Evolutionary conservation across 2,113 vertebrate species (phyloP).

Genomic region (Sylvilagus bachmani): DNA sequence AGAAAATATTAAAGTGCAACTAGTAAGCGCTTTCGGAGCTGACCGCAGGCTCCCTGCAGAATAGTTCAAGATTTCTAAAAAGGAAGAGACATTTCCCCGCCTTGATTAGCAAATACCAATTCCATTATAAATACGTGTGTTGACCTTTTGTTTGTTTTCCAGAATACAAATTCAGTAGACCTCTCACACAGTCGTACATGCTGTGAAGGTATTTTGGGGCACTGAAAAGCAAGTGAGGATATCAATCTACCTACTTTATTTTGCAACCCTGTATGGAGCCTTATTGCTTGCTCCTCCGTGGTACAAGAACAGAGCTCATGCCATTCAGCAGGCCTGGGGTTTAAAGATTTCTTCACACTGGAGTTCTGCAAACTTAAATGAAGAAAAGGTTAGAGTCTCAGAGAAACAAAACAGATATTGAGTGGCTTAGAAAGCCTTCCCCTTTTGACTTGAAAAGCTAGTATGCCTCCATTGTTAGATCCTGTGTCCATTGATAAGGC

Average conservation of each 20-base stretch:
- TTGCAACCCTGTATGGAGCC: slow-evolving; percentile 8
- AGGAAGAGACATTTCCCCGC: slow-evolving; percentile 55
- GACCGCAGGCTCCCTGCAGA: slow-evolving; percentile 1
- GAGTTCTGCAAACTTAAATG: slow-evolving; percentile 56
- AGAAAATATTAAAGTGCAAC: slow-evolving; percentile 63
- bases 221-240: slow-evolving; percentile 4
- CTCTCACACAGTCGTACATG: background rate
- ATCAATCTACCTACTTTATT: slow-evolving; percentile 59
- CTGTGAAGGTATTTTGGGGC: slow-evolving; percentile 70
- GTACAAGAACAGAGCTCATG: background rate
- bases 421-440: slow-evolving; percentile 59
- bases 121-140: slow-evolving; percentile 70
- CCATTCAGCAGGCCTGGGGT: slow-evolving; percentile 55
- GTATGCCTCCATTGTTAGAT: slow-evolving; percentile 25
- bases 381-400: slow-evolving; percentile 65
- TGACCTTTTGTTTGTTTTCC: slow-evolving; percentile 75
- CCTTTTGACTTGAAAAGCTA: slow-evolving; percentile 64
- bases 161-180: slow-evolving; percentile 54
- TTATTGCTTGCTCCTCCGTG: slow-evolving; percentile 41
- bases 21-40: slow-evolving; percentile 47
- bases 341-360: slow-evolving; percentile 74
- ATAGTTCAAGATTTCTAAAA: slow-evolving; percentile 55
- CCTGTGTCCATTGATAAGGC: background rate
- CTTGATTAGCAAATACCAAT: slow-evolving; percentile 61
- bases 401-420: slow-evolving; percentile 60